These are phyloP conservation scores for Strongylocentrotus purpuratus DNA, from an alignment of 35 echinoderm and acorn worm genomes.

Conservation along the genomic window DNA sequence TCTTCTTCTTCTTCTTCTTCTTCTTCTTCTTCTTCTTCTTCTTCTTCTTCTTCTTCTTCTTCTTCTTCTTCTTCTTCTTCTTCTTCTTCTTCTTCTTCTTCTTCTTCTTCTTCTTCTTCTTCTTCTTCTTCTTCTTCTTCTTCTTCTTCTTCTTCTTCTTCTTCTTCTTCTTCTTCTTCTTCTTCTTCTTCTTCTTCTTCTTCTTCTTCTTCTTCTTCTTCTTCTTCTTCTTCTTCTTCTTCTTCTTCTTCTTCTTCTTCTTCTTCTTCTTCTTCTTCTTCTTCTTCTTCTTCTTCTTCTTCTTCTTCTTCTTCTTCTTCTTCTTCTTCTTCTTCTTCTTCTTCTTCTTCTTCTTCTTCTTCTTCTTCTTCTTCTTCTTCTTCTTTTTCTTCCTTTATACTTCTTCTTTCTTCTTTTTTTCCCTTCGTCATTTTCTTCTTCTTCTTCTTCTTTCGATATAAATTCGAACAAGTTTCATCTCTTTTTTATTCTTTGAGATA, in stretches of 20 bases:
- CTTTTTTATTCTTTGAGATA: too few relatives aligned
- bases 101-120: slow-evolving; percentile 10
- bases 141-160: slow-evolving; percentile 49
- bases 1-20: slow-evolving; percentile 26
- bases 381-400: not conserved
- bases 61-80: slow-evolving; percentile 47
- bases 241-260: slow-evolving; percentile 26
- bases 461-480: too few relatives aligned
- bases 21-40: slow-evolving; percentile 35
- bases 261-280: not conserved
- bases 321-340: slow-evolving; percentile 40
- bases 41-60: slow-evolving; percentile 49
- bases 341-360: slow-evolving; percentile 19
- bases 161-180: slow-evolving; percentile 45
- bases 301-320: slow-evolving; percentile 25
- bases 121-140: slow-evolving; percentile 10
- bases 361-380: slow-evolving; percentile 21
- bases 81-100: slow-evolving; percentile 43
- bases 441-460: too few relatives aligned
- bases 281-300: not conserved
- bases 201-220: slow-evolving; percentile 52
- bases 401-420: slow-evolving; percentile 27
- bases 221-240: slow-evolving; percentile 49
- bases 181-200: slow-evolving; percentile 48
- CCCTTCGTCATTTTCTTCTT: not conserved